Percentiles rank a stretch among this genome's conserved stretches.
phyloP scores from a whole-genome alignment of 2,113 vertebrate species.

The Illadopsis cleaveri region DNA sequence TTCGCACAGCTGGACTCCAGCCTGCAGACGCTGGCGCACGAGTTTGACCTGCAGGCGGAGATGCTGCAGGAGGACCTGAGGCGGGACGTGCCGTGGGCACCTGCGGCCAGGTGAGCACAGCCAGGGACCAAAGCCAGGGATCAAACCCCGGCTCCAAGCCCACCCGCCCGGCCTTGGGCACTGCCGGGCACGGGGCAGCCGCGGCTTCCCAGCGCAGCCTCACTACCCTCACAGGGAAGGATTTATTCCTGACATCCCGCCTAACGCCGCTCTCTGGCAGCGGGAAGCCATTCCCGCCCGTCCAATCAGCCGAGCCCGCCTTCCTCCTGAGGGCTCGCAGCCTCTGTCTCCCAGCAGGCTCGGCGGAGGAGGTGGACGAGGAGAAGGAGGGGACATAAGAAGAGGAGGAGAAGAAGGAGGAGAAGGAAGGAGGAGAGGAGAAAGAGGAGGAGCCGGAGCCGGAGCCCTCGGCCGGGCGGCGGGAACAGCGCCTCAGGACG shows the following conservation, averaged over 20 bases:
- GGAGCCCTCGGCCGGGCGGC: neutral
- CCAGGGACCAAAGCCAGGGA: neutral
- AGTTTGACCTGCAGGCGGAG: conserved; percentile 57
- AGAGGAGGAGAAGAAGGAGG: neutral
- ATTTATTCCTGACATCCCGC: accelerated
- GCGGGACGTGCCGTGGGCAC: conserved; percentile 14
- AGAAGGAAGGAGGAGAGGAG: neutral
- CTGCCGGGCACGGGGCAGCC: neutral
- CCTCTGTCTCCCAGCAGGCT: neutral
- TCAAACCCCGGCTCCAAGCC: neutral
- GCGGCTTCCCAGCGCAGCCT: accelerated
- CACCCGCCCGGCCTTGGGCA: neutral
- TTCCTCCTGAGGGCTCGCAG: neutral
- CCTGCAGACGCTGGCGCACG: conserved; percentile 48
- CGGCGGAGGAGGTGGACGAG: neutral
- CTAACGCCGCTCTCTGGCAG: accelerated
- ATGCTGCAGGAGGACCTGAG: neutral
- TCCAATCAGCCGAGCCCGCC: accelerated
- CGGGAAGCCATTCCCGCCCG: accelerated
- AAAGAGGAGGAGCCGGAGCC: neutral
- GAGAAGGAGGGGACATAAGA: neutral
- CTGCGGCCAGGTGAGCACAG: conserved; percentile 61
- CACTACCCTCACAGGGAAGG: neutral
- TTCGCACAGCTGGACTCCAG: conserved; percentile 69
- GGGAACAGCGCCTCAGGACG: neutral